Evolutionary conservation across 1,140 invertebrate genomes (phyloP).

Genomic region (Mya arenaria): DNA sequence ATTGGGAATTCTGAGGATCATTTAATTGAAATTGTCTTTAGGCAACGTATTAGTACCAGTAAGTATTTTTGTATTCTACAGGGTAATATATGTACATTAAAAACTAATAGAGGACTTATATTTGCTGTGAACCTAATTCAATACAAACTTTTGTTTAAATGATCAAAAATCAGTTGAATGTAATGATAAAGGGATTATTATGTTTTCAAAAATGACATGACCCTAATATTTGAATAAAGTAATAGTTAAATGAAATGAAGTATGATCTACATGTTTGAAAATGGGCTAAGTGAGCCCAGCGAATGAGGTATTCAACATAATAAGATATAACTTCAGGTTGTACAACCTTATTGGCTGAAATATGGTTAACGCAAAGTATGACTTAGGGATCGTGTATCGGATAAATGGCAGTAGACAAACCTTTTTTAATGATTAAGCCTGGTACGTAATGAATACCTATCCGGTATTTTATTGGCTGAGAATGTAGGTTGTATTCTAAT

Average conservation of each 20-base stretch:
- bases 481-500: no score
- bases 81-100: neutral
- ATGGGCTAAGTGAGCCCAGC: neutral
- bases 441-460: neutral
- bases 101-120: neutral
- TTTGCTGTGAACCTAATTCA: neutral
- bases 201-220: neutral
- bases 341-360: no score
- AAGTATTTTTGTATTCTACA: neutral
- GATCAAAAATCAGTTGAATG: neutral
- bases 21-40: neutral
- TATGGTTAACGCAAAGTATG: no score
- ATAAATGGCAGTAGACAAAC: neutral
- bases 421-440: neutral
- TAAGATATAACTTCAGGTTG: no score
- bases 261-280: neutral
- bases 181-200: neutral
- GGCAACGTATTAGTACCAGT: neutral
- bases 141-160: neutral
- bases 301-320: no score
- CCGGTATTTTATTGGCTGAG: no score
- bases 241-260: no score
- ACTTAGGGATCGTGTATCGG: no score
- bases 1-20: constrained; percentile 2
- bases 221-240: neutral